A percentile compares a stretch with the other conserved stretches of the same genome.
phyloP scores from a whole-genome alignment of 2,113 vertebrate genomes.

The Pipa parva region DNA sequence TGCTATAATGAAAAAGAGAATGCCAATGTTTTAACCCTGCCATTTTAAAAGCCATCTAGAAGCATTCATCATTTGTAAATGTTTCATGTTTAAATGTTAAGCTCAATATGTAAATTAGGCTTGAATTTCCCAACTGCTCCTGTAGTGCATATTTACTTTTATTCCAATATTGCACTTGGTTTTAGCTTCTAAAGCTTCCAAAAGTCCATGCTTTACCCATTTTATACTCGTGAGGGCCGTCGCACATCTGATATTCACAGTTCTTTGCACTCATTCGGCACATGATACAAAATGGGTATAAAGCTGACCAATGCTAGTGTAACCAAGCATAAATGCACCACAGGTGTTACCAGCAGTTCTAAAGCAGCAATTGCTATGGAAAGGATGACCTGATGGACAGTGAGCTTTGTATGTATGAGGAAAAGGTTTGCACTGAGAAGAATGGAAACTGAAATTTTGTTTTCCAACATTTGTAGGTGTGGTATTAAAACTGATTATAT shows the following conservation, averaged over 20 bases:
- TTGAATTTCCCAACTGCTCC: not conserved
- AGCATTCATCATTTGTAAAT: conserved; percentile 39
- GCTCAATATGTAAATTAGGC: conserved; percentile 5
- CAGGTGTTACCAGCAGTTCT: conserved; percentile 41
- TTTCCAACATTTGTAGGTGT: not conserved
- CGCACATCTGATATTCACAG: conserved; percentile 13
- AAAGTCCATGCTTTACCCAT: conserved; percentile 11
- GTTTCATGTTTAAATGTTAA: conserved; percentile 18
- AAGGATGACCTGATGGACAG: conserved; percentile 41
- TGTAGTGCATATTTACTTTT: conserved; percentile 28
- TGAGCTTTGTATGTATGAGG: not conserved
- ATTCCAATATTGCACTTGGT: conserved; percentile 3
- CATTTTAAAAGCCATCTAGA: conserved; percentile 47
- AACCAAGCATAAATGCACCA: conserved; percentile 22
- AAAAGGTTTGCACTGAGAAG: not conserved
- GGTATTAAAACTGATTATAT: conserved; percentile 24
- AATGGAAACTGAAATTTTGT: not conserved
- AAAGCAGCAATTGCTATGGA: conserved; percentile 45
- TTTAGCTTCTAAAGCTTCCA: not conserved
- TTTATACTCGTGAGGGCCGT: conserved; percentile 14
- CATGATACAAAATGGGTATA: conserved; percentile 35
- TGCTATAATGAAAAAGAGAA: too few species aligned
- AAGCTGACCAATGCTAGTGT: not conserved
- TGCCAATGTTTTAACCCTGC: conserved; percentile 28
- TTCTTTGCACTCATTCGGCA: conserved; percentile 38